Conservation (phyloP, 2,888 invertebrate species). For the Beris chalybata region DNA sequence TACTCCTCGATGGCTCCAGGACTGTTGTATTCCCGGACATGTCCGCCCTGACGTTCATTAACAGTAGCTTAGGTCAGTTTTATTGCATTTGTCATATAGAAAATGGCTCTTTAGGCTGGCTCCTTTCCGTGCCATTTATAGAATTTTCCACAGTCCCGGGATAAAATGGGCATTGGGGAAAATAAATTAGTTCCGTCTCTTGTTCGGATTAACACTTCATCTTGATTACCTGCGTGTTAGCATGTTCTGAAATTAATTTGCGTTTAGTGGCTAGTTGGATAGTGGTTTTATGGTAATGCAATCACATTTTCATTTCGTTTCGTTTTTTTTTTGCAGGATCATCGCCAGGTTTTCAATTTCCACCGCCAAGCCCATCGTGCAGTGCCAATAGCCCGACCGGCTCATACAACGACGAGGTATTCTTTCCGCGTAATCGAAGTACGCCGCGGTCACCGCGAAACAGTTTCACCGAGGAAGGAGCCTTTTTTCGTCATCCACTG, state of each 20-base stretch:
- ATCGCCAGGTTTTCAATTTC: slow-evolving; percentile 54
- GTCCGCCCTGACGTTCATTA: slow-evolving; percentile 19
- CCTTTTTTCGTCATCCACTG: slow-evolving; percentile 45
- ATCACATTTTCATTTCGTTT: slow-evolving; percentile 8
- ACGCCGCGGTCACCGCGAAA: slow-evolving; percentile 52
- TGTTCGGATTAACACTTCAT: slow-evolving; percentile 32
- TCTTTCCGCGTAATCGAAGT: slow-evolving; percentile 52
- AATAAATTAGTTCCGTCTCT: slow-evolving; percentile 34
- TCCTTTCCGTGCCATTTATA: not conserved
- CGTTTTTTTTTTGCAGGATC: slow-evolving; percentile 45
- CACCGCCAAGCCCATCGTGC: slow-evolving; percentile 55
- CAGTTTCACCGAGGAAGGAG: slow-evolving; percentile 51
- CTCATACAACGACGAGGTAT: slow-evolving; percentile 51
- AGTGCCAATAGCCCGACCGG: slow-evolving; percentile 50
- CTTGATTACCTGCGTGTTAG: slow-evolving; percentile 24
- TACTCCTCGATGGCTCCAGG: slow-evolving; percentile 3
- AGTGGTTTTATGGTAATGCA: slow-evolving; percentile 17
- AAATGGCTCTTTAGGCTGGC: not conserved
- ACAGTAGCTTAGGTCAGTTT: slow-evolving; percentile 33
- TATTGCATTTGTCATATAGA: slow-evolving; percentile 14
- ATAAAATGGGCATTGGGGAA: slow-evolving; percentile 11
- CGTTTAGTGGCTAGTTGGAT: not conserved
- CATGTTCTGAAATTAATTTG: slow-evolving; percentile 15
- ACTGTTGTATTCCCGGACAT: slow-evolving; percentile 1
- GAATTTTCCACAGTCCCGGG: slow-evolving; percentile 3